Conservation (phyloP, 2,888 invertebrate genomes). For the Eupithecia insigniata region DNA sequence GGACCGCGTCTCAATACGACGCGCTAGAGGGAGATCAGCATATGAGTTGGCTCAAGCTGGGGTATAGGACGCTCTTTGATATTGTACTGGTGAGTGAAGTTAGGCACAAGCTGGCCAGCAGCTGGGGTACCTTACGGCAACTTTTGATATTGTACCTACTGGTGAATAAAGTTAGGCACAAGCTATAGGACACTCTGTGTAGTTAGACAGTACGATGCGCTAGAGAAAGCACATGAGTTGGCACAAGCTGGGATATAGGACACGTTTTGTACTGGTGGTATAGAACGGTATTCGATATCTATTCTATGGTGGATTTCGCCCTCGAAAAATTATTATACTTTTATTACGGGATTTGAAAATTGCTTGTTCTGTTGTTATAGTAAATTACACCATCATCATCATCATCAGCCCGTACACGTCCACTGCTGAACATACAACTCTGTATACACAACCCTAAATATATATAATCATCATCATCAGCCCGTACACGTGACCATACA, state of each 20-base stretch:
- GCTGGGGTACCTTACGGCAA: slow-evolving; percentile 47
- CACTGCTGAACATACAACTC: too few relatives aligned
- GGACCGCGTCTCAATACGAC: slow-evolving; percentile 50
- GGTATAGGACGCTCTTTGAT: slow-evolving; percentile 64
- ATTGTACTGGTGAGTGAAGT: slow-evolving; percentile 52
- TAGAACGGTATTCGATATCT: too few relatives aligned
- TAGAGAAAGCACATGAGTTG: slow-evolving; percentile 62
- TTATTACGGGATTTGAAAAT: too few relatives aligned
- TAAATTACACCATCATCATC: too few relatives aligned
- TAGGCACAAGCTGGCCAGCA: too few relatives aligned
- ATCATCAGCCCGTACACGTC: too few relatives aligned
- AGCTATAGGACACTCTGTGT: background rate
- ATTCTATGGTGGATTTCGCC: too few relatives aligned
- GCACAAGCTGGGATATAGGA: slow-evolving; percentile 61
- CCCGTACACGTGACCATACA: too few relatives aligned
- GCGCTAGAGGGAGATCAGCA: slow-evolving; percentile 59
- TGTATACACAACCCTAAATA: too few relatives aligned
- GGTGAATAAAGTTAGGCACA: background rate
- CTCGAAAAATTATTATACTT: too few relatives aligned
- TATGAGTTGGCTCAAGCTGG: slow-evolving; percentile 62
- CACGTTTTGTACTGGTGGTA: slow-evolving; percentile 55
- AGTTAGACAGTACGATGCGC: slow-evolving; percentile 46
- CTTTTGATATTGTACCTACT: background rate
- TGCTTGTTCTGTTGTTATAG: too few relatives aligned
- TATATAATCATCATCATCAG: too few relatives aligned